Percentiles rank a stretch among this genome's conserved stretches.
Evolutionary conservation across 2,888 invertebrate species (phyloP).

Genomic region (Thyatira batis): DNA sequence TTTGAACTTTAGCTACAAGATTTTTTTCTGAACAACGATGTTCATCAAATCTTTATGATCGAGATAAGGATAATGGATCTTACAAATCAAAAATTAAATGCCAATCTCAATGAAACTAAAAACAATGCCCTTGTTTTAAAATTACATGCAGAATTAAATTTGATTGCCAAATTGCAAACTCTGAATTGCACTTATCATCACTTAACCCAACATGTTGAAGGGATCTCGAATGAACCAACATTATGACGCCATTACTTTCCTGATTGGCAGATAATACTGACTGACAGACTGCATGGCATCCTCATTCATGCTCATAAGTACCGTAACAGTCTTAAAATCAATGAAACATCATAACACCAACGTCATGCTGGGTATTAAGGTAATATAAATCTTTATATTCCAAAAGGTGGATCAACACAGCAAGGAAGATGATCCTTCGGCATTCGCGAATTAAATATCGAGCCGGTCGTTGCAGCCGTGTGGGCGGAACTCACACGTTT

Average conservation of each 20-base stretch:
- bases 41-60: too few relatives aligned
- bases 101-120: not conserved
- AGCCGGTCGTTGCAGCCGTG: constrained; percentile 10
- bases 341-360: too few relatives aligned
- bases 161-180: not conserved
- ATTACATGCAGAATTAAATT: not conserved
- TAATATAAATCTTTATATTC: not conserved
- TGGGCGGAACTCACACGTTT: constrained; percentile 71
- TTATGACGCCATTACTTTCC: not conserved
- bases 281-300: not conserved
- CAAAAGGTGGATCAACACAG: not conserved
- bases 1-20: too few relatives aligned
- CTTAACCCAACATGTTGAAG: not conserved
- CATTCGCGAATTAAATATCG: not conserved
- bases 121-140: not conserved
- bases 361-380: too few relatives aligned
- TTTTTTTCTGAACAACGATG: too few relatives aligned
- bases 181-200: not conserved
- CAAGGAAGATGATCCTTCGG: not conserved
- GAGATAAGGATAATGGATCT: too few relatives aligned
- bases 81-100: not conserved
- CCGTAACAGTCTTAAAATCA: too few relatives aligned
- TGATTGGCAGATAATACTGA: not conserved
- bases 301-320: not conserved
- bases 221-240: not conserved